Conservation (phyloP, 2,888 invertebrate species). For the Cyrtodaria siliqua region DNA sequence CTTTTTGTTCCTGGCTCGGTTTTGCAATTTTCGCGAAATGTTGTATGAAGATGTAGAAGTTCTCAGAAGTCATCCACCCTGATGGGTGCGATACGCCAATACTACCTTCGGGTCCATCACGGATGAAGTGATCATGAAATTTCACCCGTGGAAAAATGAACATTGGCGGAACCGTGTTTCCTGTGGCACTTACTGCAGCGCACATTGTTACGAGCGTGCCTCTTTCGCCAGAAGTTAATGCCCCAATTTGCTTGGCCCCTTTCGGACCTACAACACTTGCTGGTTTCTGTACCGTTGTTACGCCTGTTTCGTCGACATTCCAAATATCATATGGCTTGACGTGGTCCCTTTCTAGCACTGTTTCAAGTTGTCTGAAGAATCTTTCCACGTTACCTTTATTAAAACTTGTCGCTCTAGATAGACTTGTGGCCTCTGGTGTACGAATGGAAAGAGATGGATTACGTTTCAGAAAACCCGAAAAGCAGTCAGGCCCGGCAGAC, state of each 20-base stretch:
- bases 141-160: conserved; percentile 43
- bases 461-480: conserved; percentile 40
- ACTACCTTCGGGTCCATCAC: conserved; percentile 20
- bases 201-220: conserved; percentile 36
- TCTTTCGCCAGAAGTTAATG: conserved; percentile 34
- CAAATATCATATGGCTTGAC: neutral
- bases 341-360: conserved; percentile 11
- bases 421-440: conserved; percentile 14
- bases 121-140: conserved; percentile 21
- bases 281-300: conserved; percentile 4
- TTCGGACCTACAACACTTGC: conserved; percentile 22
- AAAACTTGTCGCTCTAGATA: conserved; percentile 14
- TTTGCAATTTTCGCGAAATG: too few species aligned
- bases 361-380: conserved; percentile 10
- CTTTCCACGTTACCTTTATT: conserved; percentile 3
- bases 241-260: conserved; percentile 52
- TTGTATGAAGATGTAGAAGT: too few species aligned
- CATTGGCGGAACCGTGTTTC: conserved; percentile 41
- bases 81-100: conserved; percentile 19
- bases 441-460: conserved; percentile 25
- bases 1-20: too few species aligned
- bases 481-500: conserved; percentile 27
- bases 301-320: conserved; percentile 27
- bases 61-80: too few species aligned
- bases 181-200: conserved; percentile 10